phyloP scores from a whole-genome alignment of 2,113 vertebrate species.

The Rhombomys opimus region DNA sequence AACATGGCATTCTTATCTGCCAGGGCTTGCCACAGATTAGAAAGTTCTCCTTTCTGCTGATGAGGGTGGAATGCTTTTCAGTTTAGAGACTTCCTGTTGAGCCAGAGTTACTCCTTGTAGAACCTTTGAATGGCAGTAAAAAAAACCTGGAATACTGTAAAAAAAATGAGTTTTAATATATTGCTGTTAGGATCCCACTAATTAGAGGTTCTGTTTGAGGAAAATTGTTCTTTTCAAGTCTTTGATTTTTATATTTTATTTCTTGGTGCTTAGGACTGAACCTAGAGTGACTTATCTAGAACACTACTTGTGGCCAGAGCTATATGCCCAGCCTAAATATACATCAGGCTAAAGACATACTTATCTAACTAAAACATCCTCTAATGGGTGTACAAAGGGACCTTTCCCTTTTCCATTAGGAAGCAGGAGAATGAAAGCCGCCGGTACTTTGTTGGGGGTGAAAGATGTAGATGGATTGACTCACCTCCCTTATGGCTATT shows the following conservation, averaged over 20 bases:
- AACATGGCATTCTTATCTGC: not conserved
- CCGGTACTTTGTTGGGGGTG: not conserved
- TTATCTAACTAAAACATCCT: constrained; percentile 36
- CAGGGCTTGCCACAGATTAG: not conserved
- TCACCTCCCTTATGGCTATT: not conserved
- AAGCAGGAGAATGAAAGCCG: not conserved
- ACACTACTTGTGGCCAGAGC: not conserved
- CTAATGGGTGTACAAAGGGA: not conserved
- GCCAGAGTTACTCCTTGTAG: not conserved
- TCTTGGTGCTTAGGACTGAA: not conserved
- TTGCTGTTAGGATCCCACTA: constrained; percentile 50
- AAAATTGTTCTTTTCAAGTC: constrained; percentile 48
- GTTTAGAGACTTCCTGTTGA: not conserved
- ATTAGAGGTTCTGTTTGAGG: constrained; percentile 7
- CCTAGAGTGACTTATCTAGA: not conserved
- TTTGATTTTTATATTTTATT: not conserved
- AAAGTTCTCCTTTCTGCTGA: constrained; percentile 19
- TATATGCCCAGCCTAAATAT: not conserved
- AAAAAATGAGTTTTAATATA: constrained; percentile 28
- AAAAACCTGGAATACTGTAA: not conserved
- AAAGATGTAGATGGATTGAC: not conserved
- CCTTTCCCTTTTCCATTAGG: not conserved
- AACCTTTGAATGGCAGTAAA: constrained; percentile 4
- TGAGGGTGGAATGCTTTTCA: not conserved
- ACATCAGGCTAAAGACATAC: not conserved